Evolutionary conservation across 2,113 vertebrate species (phyloP), one percentile per base, ranked within the genome.

Genomic region (Numida meleagris): DNA sequence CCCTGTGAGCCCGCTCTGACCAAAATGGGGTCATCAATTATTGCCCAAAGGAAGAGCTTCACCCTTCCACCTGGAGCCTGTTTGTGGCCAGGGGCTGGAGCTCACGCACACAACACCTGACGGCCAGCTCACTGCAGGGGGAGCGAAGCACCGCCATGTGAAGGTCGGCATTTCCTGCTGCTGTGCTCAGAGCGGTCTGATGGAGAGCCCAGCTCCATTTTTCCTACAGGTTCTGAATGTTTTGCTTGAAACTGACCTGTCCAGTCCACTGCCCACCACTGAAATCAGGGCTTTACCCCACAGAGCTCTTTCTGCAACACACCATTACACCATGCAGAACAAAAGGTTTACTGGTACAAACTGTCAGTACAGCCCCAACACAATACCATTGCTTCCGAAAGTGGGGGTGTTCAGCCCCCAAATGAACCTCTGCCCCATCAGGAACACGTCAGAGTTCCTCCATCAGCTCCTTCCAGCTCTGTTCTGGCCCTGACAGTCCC

Each of bases 91-190:
- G 34, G 11, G 25, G 53, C 53, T 55, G 6, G 7, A 20, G 61
- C 36, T 73, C 51, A 6, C 0, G 0, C 9, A 1, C 23, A n/a
- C 15, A 19, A 12, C 2, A 14, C 2, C n/a, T 12, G 43, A 4
- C 1, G 1, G 2, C 2, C 2, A 2, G 42, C 13, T 10, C 6
- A 2, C 31, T 18, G 53, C 58, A 9, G n/a, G n/a, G 14, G 20
- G 18, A 29, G n/a, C 33, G 13, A 19, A 51, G 7, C 29, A 63
- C 38, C 24, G 15, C 66, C 7, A 0, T 20, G 6, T 3, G 7
- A 5, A 36, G 46, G 18, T 2, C 3, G 0, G 19, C 2, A 8
- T 59, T n/a, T 51, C 8, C 82, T 51, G 10, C 50, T 24, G 27
- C 2, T 24, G 11, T 24, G 18, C 14, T 40, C 65, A 43, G 36